Percentiles rank a stretch among this genome's conserved stretches.
phyloP scores from a whole-genome alignment of 1,140 invertebrate genomes.

The Ladona fulva region DNA sequence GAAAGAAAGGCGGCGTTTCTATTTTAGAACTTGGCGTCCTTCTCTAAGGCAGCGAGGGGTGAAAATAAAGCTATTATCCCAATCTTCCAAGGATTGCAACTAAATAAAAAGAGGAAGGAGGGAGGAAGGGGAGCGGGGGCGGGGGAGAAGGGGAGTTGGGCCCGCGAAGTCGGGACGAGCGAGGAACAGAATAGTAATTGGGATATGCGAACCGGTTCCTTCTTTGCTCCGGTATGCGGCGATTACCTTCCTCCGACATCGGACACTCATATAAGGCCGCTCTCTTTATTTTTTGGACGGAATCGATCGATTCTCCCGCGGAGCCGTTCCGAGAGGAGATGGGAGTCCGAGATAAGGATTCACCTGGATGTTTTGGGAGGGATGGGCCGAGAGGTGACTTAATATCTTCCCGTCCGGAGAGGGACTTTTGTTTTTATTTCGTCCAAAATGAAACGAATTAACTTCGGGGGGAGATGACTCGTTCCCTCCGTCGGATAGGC shows the following conservation, averaged over 20 bases:
- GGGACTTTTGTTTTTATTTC: background rate
- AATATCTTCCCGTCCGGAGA: background rate
- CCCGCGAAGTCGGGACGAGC: background rate
- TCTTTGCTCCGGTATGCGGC: background rate
- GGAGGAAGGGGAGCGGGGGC: background rate
- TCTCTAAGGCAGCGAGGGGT: background rate
- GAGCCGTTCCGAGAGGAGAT: background rate
- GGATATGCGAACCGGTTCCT: background rate
- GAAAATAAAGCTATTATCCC: constrained; percentile 2
- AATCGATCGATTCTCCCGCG: background rate
- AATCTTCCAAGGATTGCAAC: constrained; percentile 5
- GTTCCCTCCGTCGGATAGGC: too few species aligned
- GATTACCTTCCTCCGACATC: background rate
- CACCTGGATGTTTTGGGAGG: too few species aligned
- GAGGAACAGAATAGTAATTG: background rate
- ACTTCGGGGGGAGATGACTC: too few species aligned
- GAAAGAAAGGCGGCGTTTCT: background rate
- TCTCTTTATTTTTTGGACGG: background rate
- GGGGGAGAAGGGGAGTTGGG: background rate
- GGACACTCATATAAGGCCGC: background rate
- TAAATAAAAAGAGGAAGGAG: background rate
- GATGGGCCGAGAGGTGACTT: too few species aligned
- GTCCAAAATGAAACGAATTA: background rate
- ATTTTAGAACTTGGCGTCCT: background rate
- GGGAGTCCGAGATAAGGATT: background rate